A percentile compares a stretch with the other conserved stretches of the same genome.
Conservation (phyloP, 2,797 vertebrate genomes). For the Silurus aristotelis region DNA sequence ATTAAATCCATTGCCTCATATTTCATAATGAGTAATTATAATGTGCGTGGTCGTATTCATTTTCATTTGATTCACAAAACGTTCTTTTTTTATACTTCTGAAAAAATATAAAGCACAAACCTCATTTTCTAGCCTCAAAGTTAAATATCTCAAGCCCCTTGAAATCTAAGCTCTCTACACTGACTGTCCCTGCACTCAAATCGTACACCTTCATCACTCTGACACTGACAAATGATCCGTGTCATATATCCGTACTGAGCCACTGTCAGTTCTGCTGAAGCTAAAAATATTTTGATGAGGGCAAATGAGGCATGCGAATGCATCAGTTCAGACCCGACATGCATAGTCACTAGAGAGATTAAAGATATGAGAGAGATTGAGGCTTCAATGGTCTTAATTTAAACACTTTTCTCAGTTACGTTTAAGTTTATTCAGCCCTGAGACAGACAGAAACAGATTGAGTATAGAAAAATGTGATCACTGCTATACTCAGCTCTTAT, state of each 20-base stretch:
- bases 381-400: constrained; percentile 12
- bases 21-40: constrained; percentile 27
- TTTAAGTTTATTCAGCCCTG: constrained; percentile 5
- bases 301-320: constrained; percentile 64
- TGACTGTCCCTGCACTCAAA: constrained; percentile 61
- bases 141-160: constrained; percentile 49
- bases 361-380: constrained; percentile 12
- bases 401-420: not conserved
- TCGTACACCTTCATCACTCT: constrained; percentile 62
- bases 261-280: constrained; percentile 52
- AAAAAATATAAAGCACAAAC: not conserved
- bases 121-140: constrained; percentile 14
- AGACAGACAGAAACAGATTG: not conserved
- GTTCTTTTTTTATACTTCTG: not conserved
- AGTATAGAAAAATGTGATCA: not conserved
- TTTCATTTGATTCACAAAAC: not conserved
- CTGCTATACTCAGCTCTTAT: not conserved
- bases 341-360: constrained; percentile 17
- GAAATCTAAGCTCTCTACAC: constrained; percentile 61
- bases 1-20: constrained; percentile 17
- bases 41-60: not conserved
- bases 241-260: constrained; percentile 53
- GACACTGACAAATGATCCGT: constrained; percentile 65
- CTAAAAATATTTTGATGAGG: constrained; percentile 61
- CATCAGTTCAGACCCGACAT: constrained; percentile 41